phyloP scores from a whole-genome alignment of 2,113 vertebrate genomes.

The Microcebus tavaratra region DNA sequence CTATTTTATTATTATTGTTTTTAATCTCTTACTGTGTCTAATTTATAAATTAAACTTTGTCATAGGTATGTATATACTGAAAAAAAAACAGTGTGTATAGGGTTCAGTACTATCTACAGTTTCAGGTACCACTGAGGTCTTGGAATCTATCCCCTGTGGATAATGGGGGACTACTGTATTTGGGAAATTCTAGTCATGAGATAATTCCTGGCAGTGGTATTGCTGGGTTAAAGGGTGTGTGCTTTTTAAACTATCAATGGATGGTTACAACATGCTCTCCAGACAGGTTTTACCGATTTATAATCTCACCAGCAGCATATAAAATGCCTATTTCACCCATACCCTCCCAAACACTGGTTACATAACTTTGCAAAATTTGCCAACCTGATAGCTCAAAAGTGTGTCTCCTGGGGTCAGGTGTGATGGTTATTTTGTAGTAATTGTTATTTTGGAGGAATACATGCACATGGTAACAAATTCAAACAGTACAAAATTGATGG shows the following conservation, averaged over 20 bases:
- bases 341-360: slow-evolving; percentile 13
- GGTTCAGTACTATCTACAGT: neutral
- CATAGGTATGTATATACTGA: neutral
- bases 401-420: neutral
- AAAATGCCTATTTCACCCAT: slow-evolving; percentile 9
- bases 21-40: neutral
- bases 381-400: slow-evolving; percentile 29
- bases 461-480: slow-evolving; percentile 30
- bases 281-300: slow-evolving; percentile 35
- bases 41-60: neutral
- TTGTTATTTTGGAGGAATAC: slow-evolving; percentile 38
- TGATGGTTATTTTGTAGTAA: slow-evolving; percentile 54
- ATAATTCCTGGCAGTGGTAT: slow-evolving; percentile 1
- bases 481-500: slow-evolving; percentile 15
- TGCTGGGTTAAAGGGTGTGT: neutral
- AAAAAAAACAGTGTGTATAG: neutral
- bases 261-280: slow-evolving; percentile 29
- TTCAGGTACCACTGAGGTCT: neutral
- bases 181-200: neutral
- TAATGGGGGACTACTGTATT: neutral
- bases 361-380: slow-evolving; percentile 8
- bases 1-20: neutral
- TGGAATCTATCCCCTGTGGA: neutral
- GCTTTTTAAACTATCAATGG: slow-evolving; percentile 26
- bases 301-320: slow-evolving; percentile 11